Percentiles rank a stretch among this genome's conserved stretches.
Conservation (phyloP, 1,140 invertebrate species). For the Stegodyphus dumicola region DNA sequence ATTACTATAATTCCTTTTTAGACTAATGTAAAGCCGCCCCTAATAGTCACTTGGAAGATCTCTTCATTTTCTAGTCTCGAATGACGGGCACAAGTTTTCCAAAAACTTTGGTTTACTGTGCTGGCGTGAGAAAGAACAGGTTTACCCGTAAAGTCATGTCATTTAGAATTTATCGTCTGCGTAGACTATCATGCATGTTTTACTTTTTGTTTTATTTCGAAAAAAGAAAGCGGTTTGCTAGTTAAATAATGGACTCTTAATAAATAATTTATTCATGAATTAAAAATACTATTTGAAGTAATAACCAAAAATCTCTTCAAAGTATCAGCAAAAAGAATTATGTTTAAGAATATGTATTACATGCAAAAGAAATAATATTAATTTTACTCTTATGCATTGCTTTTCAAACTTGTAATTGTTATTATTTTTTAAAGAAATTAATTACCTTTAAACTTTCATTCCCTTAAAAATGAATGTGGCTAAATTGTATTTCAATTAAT, state of each 20-base stretch:
- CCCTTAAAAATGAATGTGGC: too few relatives aligned
- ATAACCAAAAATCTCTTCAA: too few relatives aligned
- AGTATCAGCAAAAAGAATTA: too few relatives aligned
- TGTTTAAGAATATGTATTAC: too few relatives aligned
- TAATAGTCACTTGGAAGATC: constrained; percentile 57
- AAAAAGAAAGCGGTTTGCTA: constrained; percentile 21
- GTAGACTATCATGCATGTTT: constrained; percentile 37
- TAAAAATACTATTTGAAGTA: too few relatives aligned
- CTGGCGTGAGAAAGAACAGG: constrained; percentile 34
- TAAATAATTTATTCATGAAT: too few relatives aligned
- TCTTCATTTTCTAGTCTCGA: constrained; percentile 48
- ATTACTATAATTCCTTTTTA: constrained; percentile 58
- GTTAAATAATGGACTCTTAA: background rate
- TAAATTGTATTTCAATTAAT: too few relatives aligned
- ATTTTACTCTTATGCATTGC: too few relatives aligned
- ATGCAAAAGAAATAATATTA: too few relatives aligned
- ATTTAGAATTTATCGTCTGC: constrained; percentile 43
- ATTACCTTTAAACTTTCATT: too few relatives aligned
- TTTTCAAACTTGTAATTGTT: too few relatives aligned
- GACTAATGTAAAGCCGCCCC: constrained; percentile 59
- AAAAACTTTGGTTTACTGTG: background rate
- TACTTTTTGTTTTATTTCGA: background rate
- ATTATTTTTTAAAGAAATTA: too few relatives aligned
- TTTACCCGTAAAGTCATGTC: constrained; percentile 48
- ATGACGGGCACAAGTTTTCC: background rate